phyloP scores from a whole-genome alignment of 1,140 invertebrate genomes.

The Spodoptera frugiperda region DNA sequence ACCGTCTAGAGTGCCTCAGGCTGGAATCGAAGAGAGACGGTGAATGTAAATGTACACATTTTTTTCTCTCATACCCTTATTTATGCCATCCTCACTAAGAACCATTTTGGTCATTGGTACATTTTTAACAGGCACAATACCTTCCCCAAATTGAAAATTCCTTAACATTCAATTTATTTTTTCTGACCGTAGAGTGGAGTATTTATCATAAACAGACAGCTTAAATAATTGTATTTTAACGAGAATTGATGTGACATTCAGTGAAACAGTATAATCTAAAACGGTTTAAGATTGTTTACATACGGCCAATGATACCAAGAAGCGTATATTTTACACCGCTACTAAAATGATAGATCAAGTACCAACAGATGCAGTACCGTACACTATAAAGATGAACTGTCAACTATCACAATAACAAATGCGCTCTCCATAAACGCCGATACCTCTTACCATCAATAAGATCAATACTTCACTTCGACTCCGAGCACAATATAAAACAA shows the following conservation, averaged over 20 bases:
- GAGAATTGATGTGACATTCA: too few species aligned
- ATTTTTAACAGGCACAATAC: constrained; percentile 17
- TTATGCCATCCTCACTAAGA: constrained; percentile 22
- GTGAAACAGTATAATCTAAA: too few species aligned
- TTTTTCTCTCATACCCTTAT: constrained; percentile 57
- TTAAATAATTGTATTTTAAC: too few species aligned
- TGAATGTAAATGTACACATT: constrained; percentile 64
- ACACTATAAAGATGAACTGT: neutral
- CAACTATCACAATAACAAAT: neutral
- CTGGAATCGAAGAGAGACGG: constrained; percentile 60
- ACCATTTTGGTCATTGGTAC: constrained; percentile 34
- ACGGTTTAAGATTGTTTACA: too few species aligned
- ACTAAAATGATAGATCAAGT: neutral
- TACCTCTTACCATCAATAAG: constrained; percentile 4
- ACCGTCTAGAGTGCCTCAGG: constrained; percentile 76
- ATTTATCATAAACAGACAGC: neutral
- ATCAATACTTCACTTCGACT: constrained; percentile 11
- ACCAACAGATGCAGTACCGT: neutral
- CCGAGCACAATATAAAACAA: constrained; percentile 16
- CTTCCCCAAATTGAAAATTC: constrained; percentile 21
- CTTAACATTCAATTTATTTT: neutral
- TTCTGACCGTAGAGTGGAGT: neutral
- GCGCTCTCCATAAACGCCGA: neutral
- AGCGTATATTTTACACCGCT: too few species aligned
- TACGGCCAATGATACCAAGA: too few species aligned